Percentiles rank a stretch among this genome's conserved stretches.
These are phyloP conservation scores for Temnothorax longispinosus DNA, from an alignment of 1,140 invertebrate genomes.

Conservation along the genomic window DNA sequence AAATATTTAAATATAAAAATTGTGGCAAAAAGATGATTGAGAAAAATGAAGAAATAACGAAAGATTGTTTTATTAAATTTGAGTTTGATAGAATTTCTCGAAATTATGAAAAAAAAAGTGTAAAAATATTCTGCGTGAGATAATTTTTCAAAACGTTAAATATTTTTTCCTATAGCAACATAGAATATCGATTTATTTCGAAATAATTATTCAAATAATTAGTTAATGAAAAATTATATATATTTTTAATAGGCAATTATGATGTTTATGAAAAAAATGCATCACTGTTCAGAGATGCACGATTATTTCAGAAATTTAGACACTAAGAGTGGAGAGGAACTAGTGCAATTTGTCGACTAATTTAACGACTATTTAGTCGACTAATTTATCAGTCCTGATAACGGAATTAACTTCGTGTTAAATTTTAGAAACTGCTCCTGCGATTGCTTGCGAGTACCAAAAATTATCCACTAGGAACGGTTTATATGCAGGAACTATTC, in stretches of 20 bases:
- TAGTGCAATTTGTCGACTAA: background rate
- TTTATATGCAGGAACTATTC: background rate
- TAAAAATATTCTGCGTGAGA: background rate
- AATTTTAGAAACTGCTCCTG: background rate
- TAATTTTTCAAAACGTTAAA: background rate
- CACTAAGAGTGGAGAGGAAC: background rate
- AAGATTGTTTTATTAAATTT: background rate
- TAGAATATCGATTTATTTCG: background rate
- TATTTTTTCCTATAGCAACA: background rate
- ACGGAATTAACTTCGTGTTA: background rate
- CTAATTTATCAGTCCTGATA: slow-evolving; percentile 21
- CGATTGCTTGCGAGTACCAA: background rate
- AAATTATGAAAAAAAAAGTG: background rate
- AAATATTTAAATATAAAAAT: slow-evolving; percentile 25
- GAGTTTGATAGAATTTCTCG: background rate
- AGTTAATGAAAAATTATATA: background rate
- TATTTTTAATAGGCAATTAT: background rate
- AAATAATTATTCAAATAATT: background rate
- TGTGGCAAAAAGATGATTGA: background rate
- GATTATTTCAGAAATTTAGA: background rate
- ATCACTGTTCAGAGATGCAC: background rate
- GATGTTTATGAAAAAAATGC: background rate
- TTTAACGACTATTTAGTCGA: too few species aligned
- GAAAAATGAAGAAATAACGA: background rate
- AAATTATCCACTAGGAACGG: slow-evolving; percentile 8